A percentile compares a stretch with the other conserved stretches of the same genome.
Conservation (phyloP, 2,113 vertebrate species). For the Albula goreensis region DNA sequence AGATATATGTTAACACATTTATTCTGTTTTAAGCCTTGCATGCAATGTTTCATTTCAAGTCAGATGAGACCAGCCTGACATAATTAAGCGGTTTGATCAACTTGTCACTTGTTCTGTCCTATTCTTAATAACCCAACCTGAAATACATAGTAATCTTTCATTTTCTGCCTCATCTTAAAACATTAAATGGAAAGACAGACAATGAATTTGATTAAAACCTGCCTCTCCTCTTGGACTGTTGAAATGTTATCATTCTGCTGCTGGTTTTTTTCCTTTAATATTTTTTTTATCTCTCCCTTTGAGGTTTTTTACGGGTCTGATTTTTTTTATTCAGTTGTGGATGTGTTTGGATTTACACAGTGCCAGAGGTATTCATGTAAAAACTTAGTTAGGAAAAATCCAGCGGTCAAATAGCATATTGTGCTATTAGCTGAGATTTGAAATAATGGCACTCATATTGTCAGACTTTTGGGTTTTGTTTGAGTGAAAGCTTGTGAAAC, state of each 20-base stretch:
- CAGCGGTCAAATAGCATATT: neutral
- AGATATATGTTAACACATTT: neutral
- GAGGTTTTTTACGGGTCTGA: neutral
- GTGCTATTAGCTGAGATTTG: neutral
- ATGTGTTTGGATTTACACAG: neutral
- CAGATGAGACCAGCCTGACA: neutral
- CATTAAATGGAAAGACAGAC: conserved; percentile 16
- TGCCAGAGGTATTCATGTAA: neutral
- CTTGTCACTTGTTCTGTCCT: neutral
- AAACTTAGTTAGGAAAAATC: neutral
- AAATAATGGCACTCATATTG: neutral
- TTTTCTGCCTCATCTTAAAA: conserved; percentile 23
- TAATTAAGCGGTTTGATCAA: too few species aligned
- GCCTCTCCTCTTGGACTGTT: conserved; percentile 27
- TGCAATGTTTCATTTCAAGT: neutral
- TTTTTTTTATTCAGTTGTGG: neutral
- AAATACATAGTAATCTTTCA: neutral
- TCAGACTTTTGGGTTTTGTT: neutral
- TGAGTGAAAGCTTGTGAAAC: neutral
- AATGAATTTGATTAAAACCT: conserved; percentile 37
- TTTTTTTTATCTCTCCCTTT: conserved; percentile 1
- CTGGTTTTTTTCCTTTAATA: conserved; percentile 24
- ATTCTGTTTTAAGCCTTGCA: neutral
- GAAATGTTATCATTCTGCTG: conserved; percentile 28
- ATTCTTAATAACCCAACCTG: neutral